phyloP scores from a whole-genome alignment of 64 coral and sea anemone genomes.

The Catalaphyllia jardinei region DNA sequence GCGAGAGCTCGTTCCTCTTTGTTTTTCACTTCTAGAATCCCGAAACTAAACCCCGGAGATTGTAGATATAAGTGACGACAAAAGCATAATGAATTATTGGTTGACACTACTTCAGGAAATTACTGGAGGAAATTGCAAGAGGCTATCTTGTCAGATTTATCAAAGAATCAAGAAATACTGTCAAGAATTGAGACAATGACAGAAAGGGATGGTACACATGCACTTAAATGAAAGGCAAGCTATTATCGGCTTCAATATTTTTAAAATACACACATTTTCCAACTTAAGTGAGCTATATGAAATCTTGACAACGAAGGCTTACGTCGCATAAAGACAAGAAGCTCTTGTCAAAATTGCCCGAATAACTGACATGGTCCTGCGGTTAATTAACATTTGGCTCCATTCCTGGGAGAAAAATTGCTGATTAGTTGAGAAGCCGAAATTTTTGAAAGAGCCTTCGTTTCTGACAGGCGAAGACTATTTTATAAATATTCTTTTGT shows the following conservation, averaged over 20 bases:
- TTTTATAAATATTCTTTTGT: constrained; percentile 53
- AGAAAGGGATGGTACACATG: constrained; percentile 93
- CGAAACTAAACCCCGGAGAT: constrained; percentile 82
- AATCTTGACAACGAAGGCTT: constrained; percentile 54
- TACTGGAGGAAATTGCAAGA: constrained; percentile 99
- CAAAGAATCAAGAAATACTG: constrained; percentile 96
- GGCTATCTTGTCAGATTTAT: constrained; percentile 99
- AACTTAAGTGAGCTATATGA: constrained; percentile 79
- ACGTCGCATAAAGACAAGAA: constrained; percentile 7
- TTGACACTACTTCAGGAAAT: constrained; percentile 99
- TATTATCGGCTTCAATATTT: constrained; percentile 82
- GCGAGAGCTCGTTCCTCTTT: constrained; percentile 53
- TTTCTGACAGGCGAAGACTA: constrained; percentile 42
- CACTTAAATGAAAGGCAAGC: constrained; percentile 91
- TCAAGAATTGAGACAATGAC: constrained; percentile 88
- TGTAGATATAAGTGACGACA: constrained; percentile 99
- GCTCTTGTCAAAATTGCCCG: constrained; percentile 35
- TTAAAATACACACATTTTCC: constrained; percentile 76
- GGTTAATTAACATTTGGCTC: constrained; percentile 53
- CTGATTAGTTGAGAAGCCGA: constrained; percentile 25
- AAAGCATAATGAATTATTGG: constrained; percentile 99
- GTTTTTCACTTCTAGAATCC: constrained; percentile 76
- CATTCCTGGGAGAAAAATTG: constrained; percentile 24
- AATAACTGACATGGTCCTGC: constrained; percentile 17
- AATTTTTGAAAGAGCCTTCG: constrained; percentile 22